Evolutionary conservation across 2,113 vertebrate species (phyloP), one percentile per base, ranked within the genome.

Genomic region (Ailurus styani): DNA sequence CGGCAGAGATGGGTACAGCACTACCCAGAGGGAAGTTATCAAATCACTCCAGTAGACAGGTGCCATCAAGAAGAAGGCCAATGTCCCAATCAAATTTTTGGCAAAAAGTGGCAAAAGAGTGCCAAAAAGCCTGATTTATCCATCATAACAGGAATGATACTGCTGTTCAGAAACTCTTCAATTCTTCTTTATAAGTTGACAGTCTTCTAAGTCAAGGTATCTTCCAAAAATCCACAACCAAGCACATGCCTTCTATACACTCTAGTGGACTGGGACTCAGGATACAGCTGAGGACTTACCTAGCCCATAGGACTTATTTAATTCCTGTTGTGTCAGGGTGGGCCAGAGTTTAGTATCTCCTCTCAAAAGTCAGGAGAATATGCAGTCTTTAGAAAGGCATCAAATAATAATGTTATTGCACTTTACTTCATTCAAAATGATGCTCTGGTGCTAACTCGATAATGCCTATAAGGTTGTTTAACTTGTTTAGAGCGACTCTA

Each of bases 71-170:
- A 86, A 37, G 7, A 66, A 96, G 0, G 1, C 3, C 34, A 1
- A 66, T 73, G 68, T 96, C 55, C 57, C 96, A 70, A 75, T 25
- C 77, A 96, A 78, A 92, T 66, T 90, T 92, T 83, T 89, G 81
- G 40, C 91, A n/a, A 8, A 25, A 91, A 8, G 2, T 66, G 37
- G 85, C 55, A 86, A 98, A 97, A 96, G 90, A 98, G 87, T 97
- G 75, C 87, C 97, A 97, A 78, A 77, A n/a, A 77, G 8, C 73
- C 93, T 98, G 92, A 97, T 96, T 97, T 68, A 73, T 0, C 0
- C 18, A 3, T 91, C 42, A 29, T 15, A 75, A 96, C 52, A 95
- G 92, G 37, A 29, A 68, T 52, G 50, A 27, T 60, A 62, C 81
- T 54, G 73, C 75, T 96, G n/a, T 96, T 97, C 37, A 83, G 62